Evolutionary conservation across 1,140 invertebrate species (phyloP).

Genomic region (Drosophila sp.): DNA sequence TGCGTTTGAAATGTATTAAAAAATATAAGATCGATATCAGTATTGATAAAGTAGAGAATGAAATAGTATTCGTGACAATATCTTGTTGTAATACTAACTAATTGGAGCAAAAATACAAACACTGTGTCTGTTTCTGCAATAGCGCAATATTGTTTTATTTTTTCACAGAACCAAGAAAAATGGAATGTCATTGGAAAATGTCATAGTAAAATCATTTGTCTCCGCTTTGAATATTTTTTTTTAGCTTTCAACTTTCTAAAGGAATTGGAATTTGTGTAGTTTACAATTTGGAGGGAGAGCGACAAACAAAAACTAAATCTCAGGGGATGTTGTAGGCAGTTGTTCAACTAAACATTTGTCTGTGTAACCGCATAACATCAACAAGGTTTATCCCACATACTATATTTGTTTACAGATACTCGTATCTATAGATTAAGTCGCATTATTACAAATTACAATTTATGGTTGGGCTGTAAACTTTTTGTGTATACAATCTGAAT

Average conservation of each 20-base stretch:
- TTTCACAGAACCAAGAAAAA: constrained; percentile 26
- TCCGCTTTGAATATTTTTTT: constrained; percentile 31
- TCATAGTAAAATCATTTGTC: constrained; percentile 68
- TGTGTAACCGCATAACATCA: constrained; percentile 4
- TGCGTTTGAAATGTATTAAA: no score
- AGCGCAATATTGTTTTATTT: constrained; percentile 22
- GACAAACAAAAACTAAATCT: constrained; percentile 5
- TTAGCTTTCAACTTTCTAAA: constrained; percentile 7
- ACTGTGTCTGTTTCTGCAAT: constrained; percentile 23
- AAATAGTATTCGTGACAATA: no score
- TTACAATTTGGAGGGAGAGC: not conserved
- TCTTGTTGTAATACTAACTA: not conserved
- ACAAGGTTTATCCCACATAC: not conserved
- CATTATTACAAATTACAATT: constrained; percentile 38
- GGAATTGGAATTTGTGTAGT: constrained; percentile 4
- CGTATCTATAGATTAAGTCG: constrained; percentile 12
- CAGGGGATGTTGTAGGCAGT: not conserved
- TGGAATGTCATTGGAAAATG: constrained; percentile 17
- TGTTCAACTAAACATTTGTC: constrained; percentile 5
- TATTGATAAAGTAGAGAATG: no score
- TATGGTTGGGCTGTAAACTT: constrained; percentile 30
- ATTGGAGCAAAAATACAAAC: constrained; percentile 28
- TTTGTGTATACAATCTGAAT: constrained; percentile 19
- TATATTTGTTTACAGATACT: constrained; percentile 3
- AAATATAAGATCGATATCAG: no score